Evolutionary conservation across 2,797 vertebrate species (phyloP).

Genomic region (Amblyopsis hoosieri): DNA sequence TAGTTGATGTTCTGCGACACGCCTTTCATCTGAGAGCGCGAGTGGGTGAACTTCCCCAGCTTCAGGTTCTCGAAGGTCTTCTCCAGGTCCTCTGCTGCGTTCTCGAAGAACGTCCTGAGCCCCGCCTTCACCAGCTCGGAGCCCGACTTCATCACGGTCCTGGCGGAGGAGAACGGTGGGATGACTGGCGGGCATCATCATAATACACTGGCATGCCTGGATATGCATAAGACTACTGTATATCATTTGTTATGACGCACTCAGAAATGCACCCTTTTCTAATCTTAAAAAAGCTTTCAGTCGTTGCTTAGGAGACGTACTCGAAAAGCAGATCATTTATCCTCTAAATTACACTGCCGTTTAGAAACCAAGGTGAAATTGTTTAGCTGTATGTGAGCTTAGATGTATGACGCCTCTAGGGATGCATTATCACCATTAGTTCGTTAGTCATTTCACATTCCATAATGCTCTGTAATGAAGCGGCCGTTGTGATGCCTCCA

Average conservation of each 20-base stretch:
- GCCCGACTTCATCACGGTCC: conserved; percentile 98
- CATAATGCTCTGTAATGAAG: conserved; percentile 46
- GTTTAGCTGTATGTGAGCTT: conserved; percentile 4
- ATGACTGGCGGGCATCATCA: conserved; percentile 19
- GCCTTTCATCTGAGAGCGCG: conserved; percentile 96
- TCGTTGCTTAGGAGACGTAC: no score
- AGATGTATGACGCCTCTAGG: conserved; percentile 14
- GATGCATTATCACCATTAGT: conserved; percentile 54
- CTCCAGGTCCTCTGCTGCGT: conserved; percentile 94
- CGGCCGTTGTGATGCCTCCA: conserved; percentile 13
- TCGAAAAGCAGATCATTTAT: conserved; percentile 37
- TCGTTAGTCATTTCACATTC: conserved; percentile 38
- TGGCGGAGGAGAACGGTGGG: conserved; percentile 53
- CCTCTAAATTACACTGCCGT: conserved; percentile 32
- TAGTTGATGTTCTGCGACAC: conserved; percentile 99
- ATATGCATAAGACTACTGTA: no score
- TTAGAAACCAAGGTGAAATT: conserved; percentile 48
- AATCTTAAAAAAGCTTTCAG: no score
- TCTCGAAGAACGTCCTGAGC: conserved; percentile 94
- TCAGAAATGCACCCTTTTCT: no score
- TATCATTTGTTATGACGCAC: not conserved
- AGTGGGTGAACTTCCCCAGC: conserved; percentile 97
- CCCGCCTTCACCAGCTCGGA: conserved; percentile 92
- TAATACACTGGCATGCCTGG: conserved; percentile 22
- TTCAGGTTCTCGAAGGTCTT: conserved; percentile 97